Percentiles rank a stretch among this genome's conserved stretches.
These are phyloP conservation scores for Sciaenops ocellatus DNA, from an alignment of 2,797 vertebrate genomes.

Conservation along the genomic window DNA sequence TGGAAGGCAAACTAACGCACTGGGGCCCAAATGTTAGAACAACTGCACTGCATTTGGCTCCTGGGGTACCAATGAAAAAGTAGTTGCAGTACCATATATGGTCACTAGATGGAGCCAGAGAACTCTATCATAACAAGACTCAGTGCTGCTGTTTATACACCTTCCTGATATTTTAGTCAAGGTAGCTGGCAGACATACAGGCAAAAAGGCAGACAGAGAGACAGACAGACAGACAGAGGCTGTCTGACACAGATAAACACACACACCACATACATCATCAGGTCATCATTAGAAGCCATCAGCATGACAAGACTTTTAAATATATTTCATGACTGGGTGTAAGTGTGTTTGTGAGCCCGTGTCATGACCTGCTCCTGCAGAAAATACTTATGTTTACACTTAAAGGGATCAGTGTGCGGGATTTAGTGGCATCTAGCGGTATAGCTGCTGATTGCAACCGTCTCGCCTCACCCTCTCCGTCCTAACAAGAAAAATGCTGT, in stretches of 20 bases:
- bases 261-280: conserved; percentile 54
- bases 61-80: neutral
- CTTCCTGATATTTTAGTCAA: conserved; percentile 71
- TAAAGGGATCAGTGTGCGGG: conserved; percentile 3
- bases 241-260: conserved; percentile 49
- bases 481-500: too few species aligned
- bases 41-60: neutral
- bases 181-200: conserved; percentile 56
- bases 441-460: too few species aligned
- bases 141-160: conserved; percentile 52
- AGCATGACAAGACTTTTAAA: conserved; percentile 81
- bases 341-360: conserved; percentile 41
- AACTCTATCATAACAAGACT: neutral
- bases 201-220: conserved; percentile 35
- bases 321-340: conserved; percentile 80
- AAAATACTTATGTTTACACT: conserved; percentile 75
- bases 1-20: neutral
- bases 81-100: conserved; percentile 6
- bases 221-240: conserved; percentile 41
- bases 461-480: too few species aligned
- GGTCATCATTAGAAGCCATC: conserved; percentile 72
- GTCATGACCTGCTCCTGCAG: conserved; percentile 35
- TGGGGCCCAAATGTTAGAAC: neutral
- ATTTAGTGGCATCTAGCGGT: too few species aligned
- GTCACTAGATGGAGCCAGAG: conserved; percentile 60